phyloP scores from a whole-genome alignment of 2,113 vertebrate species.

The Strigops habroptila region DNA sequence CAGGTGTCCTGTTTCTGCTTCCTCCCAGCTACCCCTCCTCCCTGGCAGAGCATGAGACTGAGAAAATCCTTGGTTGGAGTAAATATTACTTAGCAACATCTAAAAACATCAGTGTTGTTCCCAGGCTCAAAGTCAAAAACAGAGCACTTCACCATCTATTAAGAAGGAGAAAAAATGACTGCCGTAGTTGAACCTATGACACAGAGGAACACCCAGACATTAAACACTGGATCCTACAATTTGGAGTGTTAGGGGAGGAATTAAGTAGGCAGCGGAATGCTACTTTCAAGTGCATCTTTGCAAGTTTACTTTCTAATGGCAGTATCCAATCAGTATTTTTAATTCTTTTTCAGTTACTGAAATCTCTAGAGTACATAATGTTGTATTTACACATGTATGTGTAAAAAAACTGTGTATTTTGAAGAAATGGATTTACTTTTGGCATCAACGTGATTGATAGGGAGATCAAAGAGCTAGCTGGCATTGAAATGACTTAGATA shows the following conservation, averaged over 20 bases:
- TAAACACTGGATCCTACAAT: conserved; percentile 8
- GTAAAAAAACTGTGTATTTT: conserved; percentile 74
- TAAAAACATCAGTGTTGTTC: no score
- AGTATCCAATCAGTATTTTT: conserved; percentile 58
- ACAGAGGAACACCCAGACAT: conserved; percentile 35
- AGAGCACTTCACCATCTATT: no score
- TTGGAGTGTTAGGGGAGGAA: not conserved
- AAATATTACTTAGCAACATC: no score
- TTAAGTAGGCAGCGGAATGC: conserved; percentile 51
- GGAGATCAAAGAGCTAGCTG: conserved; percentile 84
- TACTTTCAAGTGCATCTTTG: conserved; percentile 10
- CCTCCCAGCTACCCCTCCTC: no score
- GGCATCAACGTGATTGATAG: conserved; percentile 73
- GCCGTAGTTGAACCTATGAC: no score
- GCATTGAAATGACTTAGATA: conserved; percentile 86
- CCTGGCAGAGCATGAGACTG: no score
- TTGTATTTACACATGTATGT: conserved; percentile 73
- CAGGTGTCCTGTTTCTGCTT: no score
- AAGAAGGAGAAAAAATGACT: no score
- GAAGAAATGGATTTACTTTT: conserved; percentile 75
- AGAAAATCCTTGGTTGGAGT: no score
- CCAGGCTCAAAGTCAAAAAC: no score
- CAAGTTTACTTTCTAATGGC: conserved; percentile 33
- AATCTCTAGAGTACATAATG: conserved; percentile 56
- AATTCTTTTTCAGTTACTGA: conserved; percentile 73